Evolutionary conservation across 2,797 vertebrate genomes (phyloP).

Genomic region (Melanotaenia nigrans): DNA sequence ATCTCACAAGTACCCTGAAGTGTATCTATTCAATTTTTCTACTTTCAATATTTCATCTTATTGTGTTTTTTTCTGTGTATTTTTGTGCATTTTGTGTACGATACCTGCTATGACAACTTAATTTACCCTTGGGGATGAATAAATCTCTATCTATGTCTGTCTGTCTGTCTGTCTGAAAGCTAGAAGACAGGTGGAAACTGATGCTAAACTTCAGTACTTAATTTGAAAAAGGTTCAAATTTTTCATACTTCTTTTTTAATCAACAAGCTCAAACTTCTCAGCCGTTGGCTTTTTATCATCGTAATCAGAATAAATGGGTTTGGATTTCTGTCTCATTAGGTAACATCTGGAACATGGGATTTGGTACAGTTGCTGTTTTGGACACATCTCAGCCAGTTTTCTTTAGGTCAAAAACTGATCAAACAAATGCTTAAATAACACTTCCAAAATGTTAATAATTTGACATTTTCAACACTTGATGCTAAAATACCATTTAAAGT

Average conservation of each 20-base stretch:
- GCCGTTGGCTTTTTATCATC: neutral
- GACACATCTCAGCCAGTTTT: neutral
- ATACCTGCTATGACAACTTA: too few species aligned
- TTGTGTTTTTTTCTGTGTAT: too few species aligned
- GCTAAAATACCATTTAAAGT: neutral
- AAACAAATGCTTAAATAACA: neutral
- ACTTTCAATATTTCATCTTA: too few species aligned
- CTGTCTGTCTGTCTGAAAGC: too few species aligned
- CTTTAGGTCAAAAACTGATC: neutral
- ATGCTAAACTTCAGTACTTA: neutral
- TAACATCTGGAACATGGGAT: neutral
- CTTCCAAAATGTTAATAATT: neutral
- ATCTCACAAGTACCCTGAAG: too few species aligned
- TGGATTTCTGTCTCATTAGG: neutral
- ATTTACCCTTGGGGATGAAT: too few species aligned
- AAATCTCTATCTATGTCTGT: too few species aligned
- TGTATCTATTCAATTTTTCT: too few species aligned
- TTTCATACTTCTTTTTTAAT: neutral
- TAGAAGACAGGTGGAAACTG: neutral
- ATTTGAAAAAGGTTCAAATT: neutral
- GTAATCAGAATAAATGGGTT: neutral
- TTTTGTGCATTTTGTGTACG: too few species aligned
- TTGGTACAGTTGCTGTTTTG: neutral
- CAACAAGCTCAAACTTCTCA: neutral
- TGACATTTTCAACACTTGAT: constrained; percentile 18